Evolutionary conservation across 2,797 vertebrate genomes (phyloP), one percentile per base, ranked within the genome.

Genomic region (Onychomys torridus): DNA sequence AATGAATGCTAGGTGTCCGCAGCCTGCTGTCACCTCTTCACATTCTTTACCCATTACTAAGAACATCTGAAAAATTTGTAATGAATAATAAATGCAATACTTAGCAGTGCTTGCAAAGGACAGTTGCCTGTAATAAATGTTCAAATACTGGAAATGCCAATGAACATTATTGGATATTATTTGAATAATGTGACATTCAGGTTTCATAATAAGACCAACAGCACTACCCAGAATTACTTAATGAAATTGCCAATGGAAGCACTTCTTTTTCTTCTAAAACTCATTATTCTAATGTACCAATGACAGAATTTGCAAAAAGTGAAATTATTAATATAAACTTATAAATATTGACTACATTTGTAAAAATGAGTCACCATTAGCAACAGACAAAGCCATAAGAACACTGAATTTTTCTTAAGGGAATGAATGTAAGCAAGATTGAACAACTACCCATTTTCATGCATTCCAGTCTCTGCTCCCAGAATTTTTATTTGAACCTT

Each of bases 201-300:
- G 37, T 32, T 67, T 83, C 40, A 92, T 88, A 88, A 95, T 46
- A 77, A 95, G 25, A 17, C 73, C 79, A 95, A 84, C 29, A 49
- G 25, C 23, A 73, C 52, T 81, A 49, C 67, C 29, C 49, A 95
- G 73, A 95, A 69, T 76, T 59, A 91, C 32, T 69, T 25, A 27
- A 67, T 85, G 52, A 95, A 89, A 93, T 17, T 93, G 65, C 67
- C 67, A 82, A 77, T 57, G 34, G 76, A 91, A 95, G 43, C 52
- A 93, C 6, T 85, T 69, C 71, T 57, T 93, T 93, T 85, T 37
- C 93, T 89, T 81, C 83, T 91, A 76, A 95, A 93, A 85, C 93
- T 76, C 89, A 46, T 79, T 89, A 89, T 93, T 96, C 73, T 71
- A 86, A 63, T 91, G 63, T 37, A 81, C 49, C 84, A 96, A 95